Evolutionary conservation across 1,140 invertebrate species (phyloP).

Genomic region (Camponotus floridanus): DNA sequence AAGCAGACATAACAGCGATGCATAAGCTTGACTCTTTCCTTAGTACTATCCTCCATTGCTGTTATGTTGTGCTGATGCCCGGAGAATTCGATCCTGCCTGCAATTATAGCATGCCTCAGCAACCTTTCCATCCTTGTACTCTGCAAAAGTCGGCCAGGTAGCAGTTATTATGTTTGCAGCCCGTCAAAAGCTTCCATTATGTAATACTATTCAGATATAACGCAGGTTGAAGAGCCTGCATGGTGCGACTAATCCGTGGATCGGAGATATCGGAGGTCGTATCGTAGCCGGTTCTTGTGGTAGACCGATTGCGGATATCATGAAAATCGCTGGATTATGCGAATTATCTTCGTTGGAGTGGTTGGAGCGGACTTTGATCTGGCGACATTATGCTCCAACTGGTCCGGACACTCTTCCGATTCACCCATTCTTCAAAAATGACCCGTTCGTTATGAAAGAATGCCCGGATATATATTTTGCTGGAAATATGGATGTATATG

Average conservation of each 20-base stretch:
- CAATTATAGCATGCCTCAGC: slow-evolving; percentile 94
- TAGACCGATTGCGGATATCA: slow-evolving; percentile 91
- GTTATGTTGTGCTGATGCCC: slow-evolving; percentile 94
- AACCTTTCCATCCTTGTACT: slow-evolving; percentile 95
- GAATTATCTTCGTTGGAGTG: slow-evolving; percentile 79
- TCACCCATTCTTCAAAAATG: slow-evolving; percentile 93
- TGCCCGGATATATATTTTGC: slow-evolving; percentile 96
- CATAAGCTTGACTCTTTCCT: slow-evolving; percentile 90
- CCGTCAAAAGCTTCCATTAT: slow-evolving; percentile 5
- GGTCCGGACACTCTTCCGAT: slow-evolving; percentile 96
- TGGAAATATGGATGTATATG: slow-evolving; percentile 93
- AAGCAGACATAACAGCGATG: slow-evolving; percentile 87
- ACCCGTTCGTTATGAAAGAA: slow-evolving; percentile 95
- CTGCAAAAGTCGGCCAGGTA: slow-evolving; percentile 86
- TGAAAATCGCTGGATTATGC: slow-evolving; percentile 87
- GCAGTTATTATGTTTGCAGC: background rate
- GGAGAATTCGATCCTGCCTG: slow-evolving; percentile 95
- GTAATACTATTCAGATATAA: slow-evolving; percentile 42
- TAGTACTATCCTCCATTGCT: slow-evolving; percentile 85
- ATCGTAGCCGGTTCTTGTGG: slow-evolving; percentile 93
- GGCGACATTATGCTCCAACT: slow-evolving; percentile 97
- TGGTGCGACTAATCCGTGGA: slow-evolving; percentile 95
- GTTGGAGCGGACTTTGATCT: slow-evolving; percentile 92
- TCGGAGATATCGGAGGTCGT: slow-evolving; percentile 89
- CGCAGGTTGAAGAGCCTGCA: slow-evolving; percentile 90